Evolutionary conservation across 1,140 invertebrate species (phyloP), one percentile per base, ranked within the genome.

Genomic region (Aphelinus certus): DNA sequence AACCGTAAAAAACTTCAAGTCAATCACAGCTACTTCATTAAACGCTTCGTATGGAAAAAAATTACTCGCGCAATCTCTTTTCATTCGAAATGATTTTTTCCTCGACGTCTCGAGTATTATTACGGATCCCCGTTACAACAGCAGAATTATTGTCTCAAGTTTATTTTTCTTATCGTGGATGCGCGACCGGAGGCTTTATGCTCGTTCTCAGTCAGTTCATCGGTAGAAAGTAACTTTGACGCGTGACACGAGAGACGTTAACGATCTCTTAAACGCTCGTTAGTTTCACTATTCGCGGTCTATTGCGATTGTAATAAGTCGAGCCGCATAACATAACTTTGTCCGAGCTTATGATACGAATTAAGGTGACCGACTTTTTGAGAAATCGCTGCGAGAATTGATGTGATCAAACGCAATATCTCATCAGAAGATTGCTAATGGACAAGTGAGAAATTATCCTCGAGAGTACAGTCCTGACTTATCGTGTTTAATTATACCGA

Each of bases 261-360:
- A 70, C 58, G 68, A 70, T 62, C 68, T 6, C 53, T 70, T 51
- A 60, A 70, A 51, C 48, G 68, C 68, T 70, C 58, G n/a, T 70
- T 61, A 68, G 51, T 3, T 10, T 45, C n/a, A 46, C 3, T 43
- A 51, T 55, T 45, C 51, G 43, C 56, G 51, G 46, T 55, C 64
- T 46, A 26, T 55, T 42, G 51, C 2, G 64, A 45, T 55, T 57
- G 10, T 45, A 67, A 56, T 67, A 67, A 64, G 62, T 9, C 43
- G n/a, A 2, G 58, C 42, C 42, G 58, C 26, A 26, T 26, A 26
- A 26, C 26, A 26, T 26, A 26, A 26, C 26, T 26, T 26, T 26
- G 26, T 26, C 26, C 26, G 26, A 26, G 26, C 26, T 26, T 26
- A 26, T 26, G 26, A 26, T 26, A 26, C 26, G 56, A 2, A n/a